Percentiles rank a stretch among this genome's conserved stretches.
Conservation (phyloP, 2,888 invertebrate species). For the Drosophila paucipuncta region DNA sequence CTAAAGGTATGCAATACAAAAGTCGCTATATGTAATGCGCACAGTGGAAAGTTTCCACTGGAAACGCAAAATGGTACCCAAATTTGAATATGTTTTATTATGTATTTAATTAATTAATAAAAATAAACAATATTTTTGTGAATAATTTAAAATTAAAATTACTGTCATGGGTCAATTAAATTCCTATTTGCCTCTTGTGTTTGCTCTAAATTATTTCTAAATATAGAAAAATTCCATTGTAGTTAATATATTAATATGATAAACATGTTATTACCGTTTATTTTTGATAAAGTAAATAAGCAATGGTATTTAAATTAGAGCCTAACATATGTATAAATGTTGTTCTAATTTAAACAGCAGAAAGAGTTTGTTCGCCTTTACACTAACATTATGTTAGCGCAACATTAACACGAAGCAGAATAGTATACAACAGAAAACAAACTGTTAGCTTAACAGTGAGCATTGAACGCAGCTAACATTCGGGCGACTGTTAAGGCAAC, state of each 20-base stretch:
- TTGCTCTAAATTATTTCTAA: not conserved
- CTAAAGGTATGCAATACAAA: not conserved
- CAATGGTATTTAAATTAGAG: not conserved
- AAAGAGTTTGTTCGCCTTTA: not conserved
- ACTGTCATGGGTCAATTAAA: not conserved
- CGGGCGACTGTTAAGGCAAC: conserved; percentile 6
- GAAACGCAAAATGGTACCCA: not conserved
- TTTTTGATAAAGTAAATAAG: not conserved
- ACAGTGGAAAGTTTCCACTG: not conserved
- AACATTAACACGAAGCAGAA: not conserved
- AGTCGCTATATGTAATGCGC: not conserved
- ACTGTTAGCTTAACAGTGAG: conserved; percentile 34
- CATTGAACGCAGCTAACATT: conserved; percentile 14
- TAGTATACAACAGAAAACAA: not conserved
- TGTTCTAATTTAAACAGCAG: not conserved
- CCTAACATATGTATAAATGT: not conserved
- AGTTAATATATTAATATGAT: not conserved
- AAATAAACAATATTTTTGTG: too few species aligned
- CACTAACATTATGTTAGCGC: not conserved
- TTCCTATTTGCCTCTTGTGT: not conserved
- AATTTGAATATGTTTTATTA: not conserved
- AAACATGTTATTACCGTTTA: too few species aligned
- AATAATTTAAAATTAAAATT: too few species aligned
- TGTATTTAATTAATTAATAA: not conserved
- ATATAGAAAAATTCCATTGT: not conserved